Conservation (phyloP, 2,113 vertebrate genomes). For the western clawed frog (Xenopus tropicalis) region UCB_Xtro_10.0 CM004452.2:38277501-38278000, state of each 20-base stretch:
- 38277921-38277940: no score
- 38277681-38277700: background rate
- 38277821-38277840: background rate
- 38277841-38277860: background rate
- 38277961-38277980: no score
- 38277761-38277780: background rate
- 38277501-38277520: background rate
- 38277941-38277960: no score
- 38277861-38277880: no score
- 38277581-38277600: background rate
- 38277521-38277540: background rate
- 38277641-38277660: background rate
- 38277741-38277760: background rate
- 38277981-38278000: no score
- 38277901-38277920: no score
- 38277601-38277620: background rate
- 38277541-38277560: background rate
- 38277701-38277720: background rate
- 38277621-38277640: slow-evolving; percentile 3
- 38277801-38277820: background rate
- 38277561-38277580: background rate
- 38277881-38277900: no score
- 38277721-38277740: background rate
- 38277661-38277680: background rate
- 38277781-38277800: background rate